A percentile compares a stretch with the other conserved stretches of the same genome.
Conservation (phyloP, 2,113 vertebrate genomes). For the Vireo altiloquus region DNA sequence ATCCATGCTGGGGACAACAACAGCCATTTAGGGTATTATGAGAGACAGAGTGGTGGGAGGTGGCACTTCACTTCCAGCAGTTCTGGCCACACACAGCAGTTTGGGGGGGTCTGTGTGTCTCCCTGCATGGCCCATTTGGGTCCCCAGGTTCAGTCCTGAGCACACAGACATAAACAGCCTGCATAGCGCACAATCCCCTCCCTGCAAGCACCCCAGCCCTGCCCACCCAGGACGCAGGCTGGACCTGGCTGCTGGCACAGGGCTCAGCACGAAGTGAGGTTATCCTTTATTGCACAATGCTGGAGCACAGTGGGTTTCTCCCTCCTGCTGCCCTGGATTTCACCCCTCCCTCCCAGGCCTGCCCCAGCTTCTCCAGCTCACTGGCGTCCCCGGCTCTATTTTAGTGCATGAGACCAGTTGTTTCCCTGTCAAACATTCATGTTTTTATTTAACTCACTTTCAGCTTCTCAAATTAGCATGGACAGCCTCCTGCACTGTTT, state of each 20-base stretch:
- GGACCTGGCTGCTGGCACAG: neutral
- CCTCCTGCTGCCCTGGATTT: neutral
- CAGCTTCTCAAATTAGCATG: neutral
- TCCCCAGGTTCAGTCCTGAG: no score
- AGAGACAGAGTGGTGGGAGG: neutral
- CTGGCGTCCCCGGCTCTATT: neutral
- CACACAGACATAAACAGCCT: neutral
- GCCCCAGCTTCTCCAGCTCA: neutral
- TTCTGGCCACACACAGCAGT: neutral
- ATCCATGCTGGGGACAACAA: accelerated
- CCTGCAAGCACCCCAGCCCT: neutral
- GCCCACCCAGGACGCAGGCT: neutral
- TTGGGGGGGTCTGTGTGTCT: neutral
- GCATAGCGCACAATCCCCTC: neutral
- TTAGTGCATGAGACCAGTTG: neutral
- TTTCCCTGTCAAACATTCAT: neutral
- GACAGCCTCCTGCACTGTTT: slow-evolving; percentile 3
- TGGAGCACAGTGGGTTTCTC: neutral
- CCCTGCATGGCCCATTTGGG: no score
- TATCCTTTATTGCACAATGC: neutral
- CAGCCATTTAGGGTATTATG: neutral
- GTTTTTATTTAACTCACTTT: slow-evolving; percentile 37
- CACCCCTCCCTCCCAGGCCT: neutral
- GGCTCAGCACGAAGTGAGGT: neutral
- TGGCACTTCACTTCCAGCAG: neutral